phyloP scores from a whole-genome alignment of 2,888 invertebrate genomes.

The Clusia tigrina region DNA sequence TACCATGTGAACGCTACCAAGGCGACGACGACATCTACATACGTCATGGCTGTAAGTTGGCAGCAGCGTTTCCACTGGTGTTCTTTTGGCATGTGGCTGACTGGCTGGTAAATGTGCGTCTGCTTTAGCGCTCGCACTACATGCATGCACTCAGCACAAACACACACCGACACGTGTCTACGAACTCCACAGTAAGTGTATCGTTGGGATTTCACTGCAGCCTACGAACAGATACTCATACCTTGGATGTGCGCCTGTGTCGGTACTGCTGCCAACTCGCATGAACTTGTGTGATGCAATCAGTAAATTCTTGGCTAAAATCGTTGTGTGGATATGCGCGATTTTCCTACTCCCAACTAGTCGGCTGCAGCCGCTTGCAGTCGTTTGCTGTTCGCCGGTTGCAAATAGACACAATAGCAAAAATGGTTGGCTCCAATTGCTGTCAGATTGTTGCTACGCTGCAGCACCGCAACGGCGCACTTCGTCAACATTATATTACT shows the following conservation, averaged over 20 bases:
- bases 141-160: neutral
- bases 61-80: neutral
- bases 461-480: neutral
- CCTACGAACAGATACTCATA: neutral
- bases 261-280: neutral
- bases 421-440: conserved; percentile 41
- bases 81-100: neutral
- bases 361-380: conserved; percentile 27
- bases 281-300: conserved; percentile 32
- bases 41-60: neutral
- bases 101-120: no score
- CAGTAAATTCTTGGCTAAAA: conserved; percentile 26
- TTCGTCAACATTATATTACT: no score
- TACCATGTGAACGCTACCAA: no score
- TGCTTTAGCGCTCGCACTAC: neutral
- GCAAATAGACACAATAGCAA: conserved; percentile 63
- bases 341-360: conserved; percentile 18
- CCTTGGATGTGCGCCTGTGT: no score
- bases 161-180: neutral
- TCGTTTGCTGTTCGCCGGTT: conserved; percentile 58
- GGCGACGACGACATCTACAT: neutral
- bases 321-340: conserved; percentile 1
- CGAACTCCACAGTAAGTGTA: neutral
- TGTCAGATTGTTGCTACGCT: neutral
- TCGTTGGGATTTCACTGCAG: neutral